Evolutionary conservation across 2,888 invertebrate species (phyloP), one percentile per base, ranked within the genome.

Genomic region (Coremacera marginata): DNA sequence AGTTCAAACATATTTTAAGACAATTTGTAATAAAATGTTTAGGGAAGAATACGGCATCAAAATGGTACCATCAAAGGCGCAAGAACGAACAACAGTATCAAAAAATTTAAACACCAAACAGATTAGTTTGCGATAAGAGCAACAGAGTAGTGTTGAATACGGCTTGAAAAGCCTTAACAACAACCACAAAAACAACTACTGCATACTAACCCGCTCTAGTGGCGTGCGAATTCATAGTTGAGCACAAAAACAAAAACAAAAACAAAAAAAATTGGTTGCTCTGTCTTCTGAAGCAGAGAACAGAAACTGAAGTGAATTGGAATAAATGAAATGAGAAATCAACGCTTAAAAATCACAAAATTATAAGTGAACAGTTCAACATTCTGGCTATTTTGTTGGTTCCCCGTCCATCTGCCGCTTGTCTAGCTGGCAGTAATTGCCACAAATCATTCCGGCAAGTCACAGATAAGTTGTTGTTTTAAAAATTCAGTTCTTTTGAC

Each of bases 1-100:
- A 81, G 79, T 82, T 80, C 80, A 81, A 82, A 82, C 81, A 82
- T 83, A 83, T 82, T 83, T 83, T 83, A 83, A 81, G 74, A 79
- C 79, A 78, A 76, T 83, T 77, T 78, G 74, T 67, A 74, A 74
- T 74, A 74, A 74, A 74, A 74, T 63, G 65, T 52, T 74, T 77
- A 51, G 57, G 31, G 34, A 62, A 70, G 60, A 14, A 34, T 60
- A 27, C 25, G 57, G 19, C 57, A 27, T 5, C 25, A 19, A 27
- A 27, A 27, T 11, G 57, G 25, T 22, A 60, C 25, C 25, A 27
- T 19, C 57, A 22, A 22, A 60, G 11, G 19, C 25, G 22, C 8
- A 22, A 19, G 25, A 27, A 8, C 4, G 19, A 63, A 27, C 19
- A n/a, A 27, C 16, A 44, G 37, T 19, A 72, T 27, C 31, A 31